Base-by-base conservation (phyloP, 2,113 vertebrate species). In the Oenanthe oenanthe region DNA sequence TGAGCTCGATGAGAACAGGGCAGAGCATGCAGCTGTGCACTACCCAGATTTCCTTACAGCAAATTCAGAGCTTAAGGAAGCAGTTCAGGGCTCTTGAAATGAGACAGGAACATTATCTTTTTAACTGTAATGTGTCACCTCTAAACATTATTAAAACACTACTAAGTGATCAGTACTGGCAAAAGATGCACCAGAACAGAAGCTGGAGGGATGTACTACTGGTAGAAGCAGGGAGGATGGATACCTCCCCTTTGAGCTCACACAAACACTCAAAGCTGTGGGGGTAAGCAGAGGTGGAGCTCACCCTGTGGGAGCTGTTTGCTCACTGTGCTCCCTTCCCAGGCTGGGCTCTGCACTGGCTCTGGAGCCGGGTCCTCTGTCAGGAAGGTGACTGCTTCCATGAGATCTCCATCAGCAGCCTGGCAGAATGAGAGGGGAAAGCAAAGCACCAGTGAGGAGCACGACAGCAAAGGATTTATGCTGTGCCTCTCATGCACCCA, bases 371-470 rank as follows among this genome's bases (percentile, higher is more conserved):
- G 87, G 61, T 97, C 97, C 71, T 98, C 98, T 0, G 99, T 98
- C 89, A 99, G 98, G 83, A 99, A 97, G 73, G 97, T 98, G 40
- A 99, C 98, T 3, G 99, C 99, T 88, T 99, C 98, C 66, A 98
- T 98, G 24, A 99, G 95, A 94, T 99, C 99, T 71, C 99, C 98
- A 76, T 99, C 98, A 93, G 99, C 98, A 88, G 98, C 99, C 99
- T 99, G 56, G 51, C 0, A 43, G 34, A 88, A 56, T 1, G 19
- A 60, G 0, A 67, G 32, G 32, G 42, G 15, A 38, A 43, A 63
- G n/a, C 0, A 0, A 54, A 58, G 66, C 38, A 32, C 18, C 6
- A 25, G 14, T 12, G 3, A 48, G n/a, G 34, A 74, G 82, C 28
- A 32, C 47, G 71, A 47, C 17, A 74, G 25, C 2, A 2, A 36